These are phyloP conservation scores for Coenobita brevimanus DNA, from an alignment of 1,140 invertebrate species.

Conservation along the genomic window DNA sequence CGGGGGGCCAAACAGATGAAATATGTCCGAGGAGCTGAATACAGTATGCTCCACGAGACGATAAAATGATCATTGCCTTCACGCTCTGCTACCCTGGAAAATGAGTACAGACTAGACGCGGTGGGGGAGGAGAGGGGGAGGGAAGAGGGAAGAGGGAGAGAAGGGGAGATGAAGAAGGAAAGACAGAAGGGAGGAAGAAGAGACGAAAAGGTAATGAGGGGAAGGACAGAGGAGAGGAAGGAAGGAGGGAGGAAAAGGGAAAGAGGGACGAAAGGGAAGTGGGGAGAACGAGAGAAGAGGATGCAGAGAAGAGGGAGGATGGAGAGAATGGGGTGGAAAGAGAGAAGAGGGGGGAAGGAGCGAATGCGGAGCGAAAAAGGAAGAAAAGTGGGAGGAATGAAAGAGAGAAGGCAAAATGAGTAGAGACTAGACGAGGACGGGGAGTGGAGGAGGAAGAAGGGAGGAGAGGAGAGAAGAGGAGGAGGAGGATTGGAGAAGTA, in stretches of 20 bases:
- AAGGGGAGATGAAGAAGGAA: background rate
- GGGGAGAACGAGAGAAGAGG: too few species aligned
- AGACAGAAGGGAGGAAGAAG: too few species aligned
- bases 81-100: conserved; percentile 60
- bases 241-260: background rate
- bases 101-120: conserved; percentile 46
- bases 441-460: background rate
- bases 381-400: too few species aligned
- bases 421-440: background rate
- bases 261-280: background rate
- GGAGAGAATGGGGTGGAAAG: background rate
- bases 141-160: too few species aligned
- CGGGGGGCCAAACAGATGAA: conserved; percentile 44
- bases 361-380: background rate
- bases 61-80: conserved; percentile 62
- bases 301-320: background rate
- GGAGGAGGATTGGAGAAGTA: background rate
- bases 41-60: conserved; percentile 56
- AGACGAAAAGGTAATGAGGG: background rate
- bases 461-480: background rate
- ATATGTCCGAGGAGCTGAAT: conserved; percentile 53
- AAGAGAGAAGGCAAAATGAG: too few species aligned
- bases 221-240: background rate
- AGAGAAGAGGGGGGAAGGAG: background rate
- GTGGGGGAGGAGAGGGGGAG: conserved; percentile 13